Evolutionary conservation across 1,140 invertebrate species (phyloP), one percentile per base, ranked within the genome.

Genomic region (Aphaenogaster rudis): DNA sequence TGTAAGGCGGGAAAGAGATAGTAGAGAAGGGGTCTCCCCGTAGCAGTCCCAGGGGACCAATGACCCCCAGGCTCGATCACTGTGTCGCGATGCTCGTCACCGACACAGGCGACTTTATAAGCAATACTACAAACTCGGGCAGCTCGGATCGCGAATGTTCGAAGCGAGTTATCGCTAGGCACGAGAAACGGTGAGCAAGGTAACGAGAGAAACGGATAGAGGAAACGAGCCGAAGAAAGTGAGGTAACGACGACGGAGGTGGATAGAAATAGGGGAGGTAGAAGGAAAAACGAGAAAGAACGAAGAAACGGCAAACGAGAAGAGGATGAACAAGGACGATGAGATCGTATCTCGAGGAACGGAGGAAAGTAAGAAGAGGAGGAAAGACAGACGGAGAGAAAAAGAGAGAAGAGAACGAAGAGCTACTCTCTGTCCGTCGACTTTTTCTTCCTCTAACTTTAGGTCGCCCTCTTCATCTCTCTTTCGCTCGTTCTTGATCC

Each of bases 11-110:
- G 33, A 50, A 48, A 89, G 45, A 57, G 87, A 88, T n/a, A 88
- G 80, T 48, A 28, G n/a, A 50, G 79, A 66, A 78, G 78, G 64
- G 79, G 80, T 85, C 59, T 72, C 39, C 42, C 36, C 82, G 63
- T 33, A 61, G 61, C 59, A 84, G 79, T 85, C 66, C 80, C 77
- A 82, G 81, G 66, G 86, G 86, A 87, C 86, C 86, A 87, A 87
- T 87, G 86, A 87, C 80, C 86, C 59, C 61, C 69, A 21, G 64
- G 76, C 85, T 80, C 52, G 85, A 79, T 86, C 85, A 79, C 85
- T 79, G 76, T 86, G 85, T 86, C 85, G 85, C 52, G 48, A 59
- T 86, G 74, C 28, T 87, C 86, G 80, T 74, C 69, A 71, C 39
- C 28, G 48, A 42, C 50, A 57, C 61, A 42, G 64, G 9, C 85